Conservation (phyloP, 2,888 invertebrate genomes). For the Drosophila koepferae region DNA sequence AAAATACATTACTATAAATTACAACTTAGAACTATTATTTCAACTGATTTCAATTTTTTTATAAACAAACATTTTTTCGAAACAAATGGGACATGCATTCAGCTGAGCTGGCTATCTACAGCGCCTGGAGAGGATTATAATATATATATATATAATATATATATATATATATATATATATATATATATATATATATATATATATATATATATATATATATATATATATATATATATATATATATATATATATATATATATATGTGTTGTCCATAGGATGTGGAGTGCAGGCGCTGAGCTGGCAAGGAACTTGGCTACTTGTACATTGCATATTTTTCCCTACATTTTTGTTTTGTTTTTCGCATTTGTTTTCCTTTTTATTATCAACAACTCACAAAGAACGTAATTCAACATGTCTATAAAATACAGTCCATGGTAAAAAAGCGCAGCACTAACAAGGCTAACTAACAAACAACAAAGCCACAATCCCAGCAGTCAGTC, state of each 20-base stretch:
- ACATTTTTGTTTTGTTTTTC: constrained; percentile 14
- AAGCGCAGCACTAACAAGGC: constrained; percentile 56
- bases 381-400: constrained; percentile 67
- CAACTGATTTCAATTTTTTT: constrained; percentile 42
- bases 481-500: constrained; percentile 42
- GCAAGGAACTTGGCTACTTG: constrained; percentile 44
- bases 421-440: constrained; percentile 69
- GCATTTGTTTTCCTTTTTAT: constrained; percentile 30
- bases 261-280: constrained; percentile 31
- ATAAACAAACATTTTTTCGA: constrained; percentile 58
- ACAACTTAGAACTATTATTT: constrained; percentile 67
- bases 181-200: neutral
- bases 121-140: constrained; percentile 35
- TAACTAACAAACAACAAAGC: constrained; percentile 65
- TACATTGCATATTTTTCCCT: constrained; percentile 34
- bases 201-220: neutral
- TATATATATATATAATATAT: too few relatives aligned
- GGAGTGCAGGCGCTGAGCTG: constrained; percentile 14
- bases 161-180: neutral
- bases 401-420: constrained; percentile 62
- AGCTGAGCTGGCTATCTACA: constrained; percentile 5
- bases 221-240: neutral
- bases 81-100: constrained; percentile 34
- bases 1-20: constrained; percentile 78
- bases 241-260: neutral